Conservation (phyloP, 2,113 vertebrate genomes). For the Takifugu flavidus region DNA sequence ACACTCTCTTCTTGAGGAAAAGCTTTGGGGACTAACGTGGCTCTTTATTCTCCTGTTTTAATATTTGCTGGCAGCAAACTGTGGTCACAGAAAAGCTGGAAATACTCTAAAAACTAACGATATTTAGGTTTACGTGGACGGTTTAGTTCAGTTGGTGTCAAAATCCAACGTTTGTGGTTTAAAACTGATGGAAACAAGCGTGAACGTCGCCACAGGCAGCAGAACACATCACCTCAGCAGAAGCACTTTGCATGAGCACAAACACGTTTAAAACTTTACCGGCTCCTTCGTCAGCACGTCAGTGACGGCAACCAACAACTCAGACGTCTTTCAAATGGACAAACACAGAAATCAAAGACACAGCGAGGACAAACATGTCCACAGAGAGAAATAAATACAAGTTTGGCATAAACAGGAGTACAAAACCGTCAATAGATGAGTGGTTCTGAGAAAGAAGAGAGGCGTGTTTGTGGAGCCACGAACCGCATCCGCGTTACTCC, state of each 20-base stretch:
- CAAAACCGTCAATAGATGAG: constrained; percentile 62
- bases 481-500: constrained; percentile 50
- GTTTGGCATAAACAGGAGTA: constrained; percentile 66
- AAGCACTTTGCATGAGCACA: constrained; percentile 49
- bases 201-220: constrained; percentile 23
- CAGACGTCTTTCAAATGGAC: constrained; percentile 53
- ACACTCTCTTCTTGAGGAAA: background rate
- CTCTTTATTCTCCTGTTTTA: background rate
- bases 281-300: constrained; percentile 59
- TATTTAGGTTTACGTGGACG: background rate
- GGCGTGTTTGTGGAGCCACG: constrained; percentile 20
- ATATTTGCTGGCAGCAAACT: background rate
- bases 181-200: background rate
- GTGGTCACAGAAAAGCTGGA: too few relatives aligned
- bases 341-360: constrained; percentile 16
- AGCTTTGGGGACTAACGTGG: background rate
- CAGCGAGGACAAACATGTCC: constrained; percentile 44
- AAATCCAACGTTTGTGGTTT: background rate
- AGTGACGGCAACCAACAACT: constrained; percentile 37
- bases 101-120: background rate
- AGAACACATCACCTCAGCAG: constrained; percentile 52
- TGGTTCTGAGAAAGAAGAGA: constrained; percentile 26
- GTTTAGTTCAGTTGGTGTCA: background rate
- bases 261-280: constrained; percentile 43
- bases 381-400: constrained; percentile 35